These are phyloP conservation scores for Hemicentrotus pulcherrimus DNA, from an alignment of 35 echinoderm and acorn worm genomes.

Conservation along the genomic window DNA sequence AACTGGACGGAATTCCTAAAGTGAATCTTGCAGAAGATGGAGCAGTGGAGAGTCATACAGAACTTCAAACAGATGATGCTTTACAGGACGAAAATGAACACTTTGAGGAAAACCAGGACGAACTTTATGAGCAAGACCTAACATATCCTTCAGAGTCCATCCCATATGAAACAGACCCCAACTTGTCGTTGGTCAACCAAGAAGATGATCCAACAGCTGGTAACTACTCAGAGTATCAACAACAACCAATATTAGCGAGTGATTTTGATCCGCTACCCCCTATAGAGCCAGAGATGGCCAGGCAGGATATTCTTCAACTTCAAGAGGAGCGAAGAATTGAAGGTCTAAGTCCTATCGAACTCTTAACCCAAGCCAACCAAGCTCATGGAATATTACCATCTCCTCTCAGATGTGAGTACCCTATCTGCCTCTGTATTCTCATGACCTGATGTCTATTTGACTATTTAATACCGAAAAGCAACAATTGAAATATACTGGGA, in stretches of 20 bases:
- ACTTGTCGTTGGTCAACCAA: background rate
- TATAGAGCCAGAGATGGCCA: background rate
- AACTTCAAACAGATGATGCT: background rate
- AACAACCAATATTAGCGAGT: background rate
- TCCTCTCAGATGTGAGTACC: background rate
- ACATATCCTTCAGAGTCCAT: background rate
- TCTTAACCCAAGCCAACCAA: background rate
- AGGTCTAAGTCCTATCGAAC: background rate
- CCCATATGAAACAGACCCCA: background rate
- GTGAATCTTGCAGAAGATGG: background rate
- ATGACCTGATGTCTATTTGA: no score
- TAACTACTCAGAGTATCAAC: background rate
- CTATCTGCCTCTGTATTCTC: no score
- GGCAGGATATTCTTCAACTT: background rate
- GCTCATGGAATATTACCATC: background rate
- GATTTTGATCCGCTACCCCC: background rate
- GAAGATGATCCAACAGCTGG: background rate
- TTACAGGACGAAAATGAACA: background rate
- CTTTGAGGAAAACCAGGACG: background rate
- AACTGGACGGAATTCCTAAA: background rate
- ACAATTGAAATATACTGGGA: no score
- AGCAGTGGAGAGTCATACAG: background rate
- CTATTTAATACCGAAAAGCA: no score
- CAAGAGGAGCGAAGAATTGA: background rate
- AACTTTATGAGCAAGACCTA: background rate